Conservation (phyloP, 2,888 invertebrate genomes). For the Diadegma fenestrale region DNA sequence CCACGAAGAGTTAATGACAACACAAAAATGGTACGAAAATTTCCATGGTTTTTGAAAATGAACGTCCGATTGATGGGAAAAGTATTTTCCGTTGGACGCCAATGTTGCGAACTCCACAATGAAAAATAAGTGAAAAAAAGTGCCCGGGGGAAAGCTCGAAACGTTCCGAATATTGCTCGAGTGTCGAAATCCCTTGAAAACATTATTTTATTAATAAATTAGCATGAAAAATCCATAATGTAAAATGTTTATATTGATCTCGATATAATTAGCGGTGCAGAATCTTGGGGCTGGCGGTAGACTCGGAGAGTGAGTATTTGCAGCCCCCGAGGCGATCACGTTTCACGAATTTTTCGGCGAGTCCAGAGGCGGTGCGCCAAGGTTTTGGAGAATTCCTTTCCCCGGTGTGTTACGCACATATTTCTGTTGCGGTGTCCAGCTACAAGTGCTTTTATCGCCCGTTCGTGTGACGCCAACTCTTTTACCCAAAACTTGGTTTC, state of each 20-base stretch:
- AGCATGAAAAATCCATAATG: background rate
- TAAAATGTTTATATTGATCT: constrained; percentile 18
- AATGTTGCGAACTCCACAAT: too few relatives aligned
- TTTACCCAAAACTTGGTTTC: constrained; percentile 18
- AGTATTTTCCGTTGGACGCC: too few relatives aligned
- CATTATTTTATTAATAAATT: constrained; percentile 6
- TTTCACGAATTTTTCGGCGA: constrained; percentile 24
- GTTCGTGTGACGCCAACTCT: background rate
- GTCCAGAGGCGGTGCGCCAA: constrained; percentile 53
- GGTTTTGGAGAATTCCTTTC: constrained; percentile 68
- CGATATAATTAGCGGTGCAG: background rate
- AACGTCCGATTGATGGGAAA: too few relatives aligned
- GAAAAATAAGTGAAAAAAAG: too few relatives aligned
- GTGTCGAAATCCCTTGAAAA: background rate
- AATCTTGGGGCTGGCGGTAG: background rate
- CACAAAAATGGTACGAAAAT: too few relatives aligned
- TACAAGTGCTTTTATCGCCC: constrained; percentile 20
- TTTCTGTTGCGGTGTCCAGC: background rate
- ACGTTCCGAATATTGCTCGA: background rate
- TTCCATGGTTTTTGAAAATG: too few relatives aligned
- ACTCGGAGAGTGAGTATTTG: background rate
- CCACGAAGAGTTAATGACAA: too few relatives aligned
- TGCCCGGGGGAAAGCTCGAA: background rate
- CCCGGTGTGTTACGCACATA: constrained; percentile 53
- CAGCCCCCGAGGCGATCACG: constrained; percentile 1